A percentile compares a stretch with the other conserved stretches of the same genome.
Evolutionary conservation across 2,113 vertebrate genomes (phyloP).

Genomic region (Gila orcuttii): DNA sequence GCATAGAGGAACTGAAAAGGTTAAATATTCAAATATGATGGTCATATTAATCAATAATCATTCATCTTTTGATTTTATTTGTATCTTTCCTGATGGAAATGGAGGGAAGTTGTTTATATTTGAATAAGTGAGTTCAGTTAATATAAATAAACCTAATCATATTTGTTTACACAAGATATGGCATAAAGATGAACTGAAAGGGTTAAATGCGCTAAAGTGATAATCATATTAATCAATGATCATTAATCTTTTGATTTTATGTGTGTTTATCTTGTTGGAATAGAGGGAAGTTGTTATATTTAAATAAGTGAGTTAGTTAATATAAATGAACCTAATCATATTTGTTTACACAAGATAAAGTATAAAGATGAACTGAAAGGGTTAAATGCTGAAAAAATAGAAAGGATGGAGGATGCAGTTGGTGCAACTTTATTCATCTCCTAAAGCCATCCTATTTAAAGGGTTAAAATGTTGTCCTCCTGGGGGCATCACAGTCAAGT

Average conservation of each 20-base stretch:
- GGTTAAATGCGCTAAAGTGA: too few relatives aligned
- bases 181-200: too few relatives aligned
- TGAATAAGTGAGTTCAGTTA: too few relatives aligned
- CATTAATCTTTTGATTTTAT: neutral
- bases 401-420: neutral
- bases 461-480: constrained; percentile 64
- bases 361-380: neutral
- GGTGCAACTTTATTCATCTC: neutral
- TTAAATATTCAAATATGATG: neutral
- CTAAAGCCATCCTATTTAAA: constrained; percentile 58
- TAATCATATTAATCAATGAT: neutral
- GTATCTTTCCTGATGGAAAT: too few relatives aligned
- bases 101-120: neutral
- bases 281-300: neutral
- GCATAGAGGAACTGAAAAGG: neutral
- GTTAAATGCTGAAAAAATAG: neutral
- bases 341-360: neutral
- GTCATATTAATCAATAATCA: neutral
- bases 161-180: too few relatives aligned
- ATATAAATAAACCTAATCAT: too few relatives aligned
- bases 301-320: neutral
- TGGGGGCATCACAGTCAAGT: constrained; percentile 59
- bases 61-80: too few relatives aligned
- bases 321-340: neutral
- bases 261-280: neutral